A percentile compares a stretch with the other conserved stretches of the same genome.
phyloP scores from a whole-genome alignment of 2,888 invertebrate genomes.

The Leucoma salicis region DNA sequence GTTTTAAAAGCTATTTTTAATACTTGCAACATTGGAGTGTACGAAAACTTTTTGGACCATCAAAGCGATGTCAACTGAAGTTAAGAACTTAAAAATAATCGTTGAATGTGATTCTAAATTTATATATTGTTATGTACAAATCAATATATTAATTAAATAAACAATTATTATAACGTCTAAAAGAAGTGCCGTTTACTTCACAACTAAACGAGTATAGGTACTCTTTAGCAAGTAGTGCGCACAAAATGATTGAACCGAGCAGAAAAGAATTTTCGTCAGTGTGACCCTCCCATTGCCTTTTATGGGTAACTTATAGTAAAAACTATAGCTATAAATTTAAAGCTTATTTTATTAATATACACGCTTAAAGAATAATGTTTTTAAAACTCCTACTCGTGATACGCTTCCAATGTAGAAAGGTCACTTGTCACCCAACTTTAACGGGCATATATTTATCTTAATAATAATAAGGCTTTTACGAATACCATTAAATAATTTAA shows the following conservation, averaged over 20 bases:
- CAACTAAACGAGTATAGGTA: conserved; percentile 3
- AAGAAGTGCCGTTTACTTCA: conserved; percentile 48
- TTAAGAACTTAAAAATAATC: conserved; percentile 30
- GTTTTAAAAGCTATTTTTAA: conserved; percentile 49
- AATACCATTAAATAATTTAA: neutral
- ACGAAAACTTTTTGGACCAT: conserved; percentile 12
- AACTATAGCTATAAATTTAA: conserved; percentile 15
- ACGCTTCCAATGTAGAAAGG: neutral
- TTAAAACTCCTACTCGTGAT: conserved; percentile 11
- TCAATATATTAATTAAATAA: conserved; percentile 33
- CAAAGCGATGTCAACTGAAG: conserved; percentile 4
- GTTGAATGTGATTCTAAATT: conserved; percentile 50
- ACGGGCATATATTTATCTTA: neutral
- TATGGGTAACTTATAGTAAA: neutral
- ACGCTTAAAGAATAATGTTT: conserved; percentile 12
- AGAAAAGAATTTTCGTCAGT: neutral
- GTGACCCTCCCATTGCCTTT: neutral
- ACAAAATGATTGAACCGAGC: conserved; percentile 13
- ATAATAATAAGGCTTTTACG: neutral
- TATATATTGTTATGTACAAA: conserved; percentile 45
- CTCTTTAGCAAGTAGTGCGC: conserved; percentile 17
- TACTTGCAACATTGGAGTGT: conserved; percentile 58
- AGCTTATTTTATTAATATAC: conserved; percentile 18
- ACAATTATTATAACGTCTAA: conserved; percentile 13
- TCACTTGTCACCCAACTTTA: neutral